Evolutionary conservation across 2,113 vertebrate genomes (phyloP).

Genomic region (Ovibos moschatus): DNA sequence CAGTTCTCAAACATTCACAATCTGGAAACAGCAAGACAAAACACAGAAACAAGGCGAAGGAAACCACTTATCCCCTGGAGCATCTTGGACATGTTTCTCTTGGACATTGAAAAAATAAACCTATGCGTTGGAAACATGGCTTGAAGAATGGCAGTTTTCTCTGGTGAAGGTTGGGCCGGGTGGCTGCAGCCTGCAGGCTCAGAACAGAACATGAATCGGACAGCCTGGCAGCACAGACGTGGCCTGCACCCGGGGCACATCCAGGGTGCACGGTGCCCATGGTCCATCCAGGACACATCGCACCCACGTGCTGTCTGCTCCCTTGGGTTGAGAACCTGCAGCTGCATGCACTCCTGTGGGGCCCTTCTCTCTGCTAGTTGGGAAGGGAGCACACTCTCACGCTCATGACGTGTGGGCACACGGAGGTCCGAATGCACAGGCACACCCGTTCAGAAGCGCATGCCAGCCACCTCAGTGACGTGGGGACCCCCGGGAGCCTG

Average conservation of each 20-base stretch:
- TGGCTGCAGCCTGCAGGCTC: too few species aligned
- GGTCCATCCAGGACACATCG: not conserved
- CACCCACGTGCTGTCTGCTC: fast-evolving
- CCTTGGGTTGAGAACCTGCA: fast-evolving
- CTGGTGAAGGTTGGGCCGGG: fast-evolving
- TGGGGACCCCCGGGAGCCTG: not conserved
- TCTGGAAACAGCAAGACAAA: not conserved
- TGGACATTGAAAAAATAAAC: not conserved
- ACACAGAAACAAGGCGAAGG: not conserved
- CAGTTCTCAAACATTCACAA: not conserved
- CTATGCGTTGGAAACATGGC: not conserved
- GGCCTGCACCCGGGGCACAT: not conserved
- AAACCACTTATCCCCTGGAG: not conserved
- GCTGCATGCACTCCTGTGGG: fast-evolving
- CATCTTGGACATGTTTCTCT: not conserved
- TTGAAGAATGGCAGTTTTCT: not conserved
- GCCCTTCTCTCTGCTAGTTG: not conserved
- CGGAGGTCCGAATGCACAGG: not conserved
- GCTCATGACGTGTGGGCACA: not conserved
- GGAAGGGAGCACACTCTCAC: not conserved
- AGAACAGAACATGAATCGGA: not conserved
- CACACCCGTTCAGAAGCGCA: fast-evolving
- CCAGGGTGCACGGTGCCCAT: not conserved
- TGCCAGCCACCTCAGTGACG: not conserved
- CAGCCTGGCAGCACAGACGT: fast-evolving